Percentiles rank a stretch among this genome's conserved stretches.
Evolutionary conservation across 2,113 vertebrate genomes (phyloP).

Genomic region (Osmerus eperlanus): DNA sequence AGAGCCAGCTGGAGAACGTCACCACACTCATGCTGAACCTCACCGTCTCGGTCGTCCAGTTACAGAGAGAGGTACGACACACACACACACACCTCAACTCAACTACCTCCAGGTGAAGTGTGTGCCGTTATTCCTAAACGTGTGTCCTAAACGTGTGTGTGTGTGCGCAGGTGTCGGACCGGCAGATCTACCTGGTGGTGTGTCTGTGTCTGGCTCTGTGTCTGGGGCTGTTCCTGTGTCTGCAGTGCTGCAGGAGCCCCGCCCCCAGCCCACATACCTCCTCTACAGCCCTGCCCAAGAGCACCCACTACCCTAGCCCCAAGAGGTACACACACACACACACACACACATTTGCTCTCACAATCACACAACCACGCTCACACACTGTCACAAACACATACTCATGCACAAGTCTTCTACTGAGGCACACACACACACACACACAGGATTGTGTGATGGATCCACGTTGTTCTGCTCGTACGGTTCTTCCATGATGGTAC

Average conservation of each 20-base stretch:
- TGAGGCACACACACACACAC: not conserved
- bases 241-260: slow-evolving; percentile 83
- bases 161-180: slow-evolving; percentile 80
- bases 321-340: slow-evolving; percentile 77
- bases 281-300: slow-evolving; percentile 79
- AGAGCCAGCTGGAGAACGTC: slow-evolving; percentile 89
- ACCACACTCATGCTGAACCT: slow-evolving; percentile 89
- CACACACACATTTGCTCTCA: slow-evolving; percentile 14
- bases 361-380: not conserved
- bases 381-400: not conserved
- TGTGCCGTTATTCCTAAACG: not conserved
- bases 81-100: not conserved
- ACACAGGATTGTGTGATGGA: not conserved
- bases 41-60: slow-evolving; percentile 76
- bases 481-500: not conserved
- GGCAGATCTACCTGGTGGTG: slow-evolving; percentile 89
- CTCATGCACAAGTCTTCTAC: not conserved
- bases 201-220: slow-evolving; percentile 84
- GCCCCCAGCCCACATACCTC: slow-evolving; percentile 68
- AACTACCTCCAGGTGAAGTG: not conserved
- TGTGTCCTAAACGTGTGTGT: not conserved
- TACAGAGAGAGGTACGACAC: slow-evolving; percentile 84
- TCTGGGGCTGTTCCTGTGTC: slow-evolving; percentile 85
- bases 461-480: not conserved
- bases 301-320: slow-evolving; percentile 92